A percentile compares a stretch with the other conserved stretches of the same genome.
These are phyloP conservation scores for Tenebrosternarchus preto DNA, from an alignment of 2,113 vertebrate species.

Conservation along the genomic window DNA sequence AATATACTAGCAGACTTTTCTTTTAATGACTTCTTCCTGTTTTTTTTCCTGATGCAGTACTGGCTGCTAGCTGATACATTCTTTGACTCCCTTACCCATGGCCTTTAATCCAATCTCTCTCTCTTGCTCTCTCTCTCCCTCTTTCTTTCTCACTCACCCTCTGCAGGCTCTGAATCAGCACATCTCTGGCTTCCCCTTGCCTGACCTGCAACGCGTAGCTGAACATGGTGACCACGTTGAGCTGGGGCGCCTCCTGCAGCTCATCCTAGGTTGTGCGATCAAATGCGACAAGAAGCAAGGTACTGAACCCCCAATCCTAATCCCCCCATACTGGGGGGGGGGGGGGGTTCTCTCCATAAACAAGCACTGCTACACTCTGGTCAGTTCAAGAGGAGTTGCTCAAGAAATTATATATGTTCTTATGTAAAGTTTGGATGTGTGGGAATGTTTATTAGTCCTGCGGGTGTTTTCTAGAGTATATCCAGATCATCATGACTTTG, in stretches of 20 bases:
- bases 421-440: background rate
- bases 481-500: constrained; percentile 96
- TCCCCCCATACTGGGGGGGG: too few species aligned
- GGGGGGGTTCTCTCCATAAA: background rate
- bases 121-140: background rate
- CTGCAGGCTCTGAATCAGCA: constrained; percentile 86
- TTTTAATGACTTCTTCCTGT: background rate
- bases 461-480: constrained; percentile 80
- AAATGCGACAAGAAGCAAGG: constrained; percentile 97
- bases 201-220: constrained; percentile 84
- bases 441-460: background rate
- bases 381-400: too few species aligned
- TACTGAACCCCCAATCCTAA: too few species aligned
- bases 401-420: too few species aligned
- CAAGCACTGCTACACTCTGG: background rate
- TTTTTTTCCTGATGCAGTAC: background rate
- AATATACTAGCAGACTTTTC: background rate
- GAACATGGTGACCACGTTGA: constrained; percentile 83
- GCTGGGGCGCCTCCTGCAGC: constrained; percentile 90
- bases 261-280: constrained; percentile 93
- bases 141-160: background rate
- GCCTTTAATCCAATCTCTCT: background rate
- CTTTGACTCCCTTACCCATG: background rate
- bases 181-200: constrained; percentile 86
- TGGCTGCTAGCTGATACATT: background rate